phyloP scores from a whole-genome alignment of 1,140 invertebrate species.

The Nasonia vitripennis region DNA sequence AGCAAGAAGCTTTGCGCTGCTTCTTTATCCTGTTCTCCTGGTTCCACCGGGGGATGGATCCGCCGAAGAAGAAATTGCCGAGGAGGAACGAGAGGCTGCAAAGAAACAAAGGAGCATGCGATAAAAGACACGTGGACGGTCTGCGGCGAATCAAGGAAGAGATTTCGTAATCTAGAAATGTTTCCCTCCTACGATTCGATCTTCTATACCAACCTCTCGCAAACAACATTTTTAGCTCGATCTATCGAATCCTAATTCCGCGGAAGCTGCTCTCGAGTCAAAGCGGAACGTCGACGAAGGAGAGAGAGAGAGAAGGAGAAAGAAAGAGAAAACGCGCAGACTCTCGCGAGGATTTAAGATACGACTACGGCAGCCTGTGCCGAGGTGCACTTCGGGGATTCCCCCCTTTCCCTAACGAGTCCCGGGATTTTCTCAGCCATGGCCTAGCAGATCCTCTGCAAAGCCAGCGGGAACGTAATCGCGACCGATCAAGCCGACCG shows the following conservation, averaged over 20 bases:
- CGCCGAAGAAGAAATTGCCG: neutral
- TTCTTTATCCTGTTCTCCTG: neutral
- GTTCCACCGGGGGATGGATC: neutral
- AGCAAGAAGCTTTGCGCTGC: neutral
- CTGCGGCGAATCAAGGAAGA: slow-evolving; percentile 2
- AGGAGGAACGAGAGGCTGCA: no score
- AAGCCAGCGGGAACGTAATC: slow-evolving; percentile 55
- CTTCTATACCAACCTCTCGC: no score
- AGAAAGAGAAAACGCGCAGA: neutral
- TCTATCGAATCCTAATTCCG: slow-evolving; percentile 59
- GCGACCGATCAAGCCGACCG: slow-evolving; percentile 25
- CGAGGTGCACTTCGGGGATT: slow-evolving; percentile 61
- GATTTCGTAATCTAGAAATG: no score
- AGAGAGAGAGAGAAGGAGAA: neutral
- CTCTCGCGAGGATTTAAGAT: slow-evolving; percentile 58
- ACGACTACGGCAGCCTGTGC: slow-evolving; percentile 20
- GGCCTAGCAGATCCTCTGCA: slow-evolving; percentile 6
- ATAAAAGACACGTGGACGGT: neutral
- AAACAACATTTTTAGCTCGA: neutral
- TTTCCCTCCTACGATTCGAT: no score
- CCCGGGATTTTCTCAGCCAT: slow-evolving; percentile 32
- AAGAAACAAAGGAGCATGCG: neutral
- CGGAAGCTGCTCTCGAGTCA: slow-evolving; percentile 19
- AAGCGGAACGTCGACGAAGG: neutral
- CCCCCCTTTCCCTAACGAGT: slow-evolving; percentile 45